phyloP scores from a whole-genome alignment of 2,888 invertebrate species.

The Linyphia triangularis region DNA sequence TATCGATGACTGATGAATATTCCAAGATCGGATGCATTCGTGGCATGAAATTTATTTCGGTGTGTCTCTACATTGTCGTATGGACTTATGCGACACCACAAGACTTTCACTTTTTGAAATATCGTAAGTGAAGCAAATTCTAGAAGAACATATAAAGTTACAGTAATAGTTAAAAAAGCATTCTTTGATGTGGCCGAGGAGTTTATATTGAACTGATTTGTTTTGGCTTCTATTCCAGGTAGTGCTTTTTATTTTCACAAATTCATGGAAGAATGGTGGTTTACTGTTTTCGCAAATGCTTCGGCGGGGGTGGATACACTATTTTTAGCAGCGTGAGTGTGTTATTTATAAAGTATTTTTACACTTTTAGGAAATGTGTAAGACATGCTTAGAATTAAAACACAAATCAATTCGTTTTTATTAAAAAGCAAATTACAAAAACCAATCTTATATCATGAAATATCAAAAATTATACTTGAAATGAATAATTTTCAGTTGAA shows the following conservation, averaged over 20 bases:
- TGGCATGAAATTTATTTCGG: slow-evolving; percentile 55
- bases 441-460: too few relatives aligned
- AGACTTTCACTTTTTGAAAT: slow-evolving; percentile 67
- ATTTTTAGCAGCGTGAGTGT: slow-evolving; percentile 64
- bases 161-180: neutral
- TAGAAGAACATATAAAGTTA: neutral
- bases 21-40: slow-evolving; percentile 29
- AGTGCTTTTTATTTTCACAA: slow-evolving; percentile 62
- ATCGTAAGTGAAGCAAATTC: slow-evolving; percentile 30
- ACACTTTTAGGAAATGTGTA: too few relatives aligned
- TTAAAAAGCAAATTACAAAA: too few relatives aligned
- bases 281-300: slow-evolving; percentile 56
- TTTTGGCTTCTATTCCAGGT: slow-evolving; percentile 26
- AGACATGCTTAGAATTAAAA: too few relatives aligned
- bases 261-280: slow-evolving; percentile 71
- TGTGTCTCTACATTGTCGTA: slow-evolving; percentile 57
- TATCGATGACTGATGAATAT: neutral
- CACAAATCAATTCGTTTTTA: too few relatives aligned
- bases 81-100: slow-evolving; percentile 66
- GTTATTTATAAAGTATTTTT: neutral
- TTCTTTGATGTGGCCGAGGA: neutral
- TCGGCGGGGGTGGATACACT: slow-evolving; percentile 58
- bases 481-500: too few relatives aligned
- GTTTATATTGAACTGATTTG: too few relatives aligned
- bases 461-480: too few relatives aligned